A percentile compares a stretch with the other conserved stretches of the same genome.
phyloP scores from a whole-genome alignment of 2,797 vertebrate genomes.

The Cuculus canorus region DNA sequence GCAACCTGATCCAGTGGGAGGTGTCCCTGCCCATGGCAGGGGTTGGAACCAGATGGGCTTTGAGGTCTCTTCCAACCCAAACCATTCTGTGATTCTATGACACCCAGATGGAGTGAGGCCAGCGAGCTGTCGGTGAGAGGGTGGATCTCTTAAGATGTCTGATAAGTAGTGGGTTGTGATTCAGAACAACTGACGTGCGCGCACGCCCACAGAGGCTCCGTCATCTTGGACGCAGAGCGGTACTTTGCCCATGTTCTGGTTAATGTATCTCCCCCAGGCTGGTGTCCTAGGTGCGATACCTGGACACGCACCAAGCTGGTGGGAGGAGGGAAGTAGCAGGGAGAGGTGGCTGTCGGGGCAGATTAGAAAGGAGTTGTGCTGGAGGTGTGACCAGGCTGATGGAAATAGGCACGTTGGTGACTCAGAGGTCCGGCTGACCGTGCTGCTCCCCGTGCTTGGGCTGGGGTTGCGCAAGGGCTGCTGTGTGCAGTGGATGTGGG shows the following conservation, averaged over 20 bases:
- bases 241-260: neutral
- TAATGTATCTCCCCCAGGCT: neutral
- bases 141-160: neutral
- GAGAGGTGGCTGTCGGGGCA: neutral
- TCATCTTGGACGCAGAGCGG: neutral
- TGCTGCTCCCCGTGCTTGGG: neutral
- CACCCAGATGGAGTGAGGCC: neutral
- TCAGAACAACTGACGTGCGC: neutral
- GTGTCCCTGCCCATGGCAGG: too few relatives aligned
- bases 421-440: neutral
- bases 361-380: neutral
- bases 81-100: too few relatives aligned
- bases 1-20: too few relatives aligned
- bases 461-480: neutral
- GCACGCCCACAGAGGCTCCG: accelerated
- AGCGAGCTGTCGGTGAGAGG: neutral
- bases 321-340: neutral
- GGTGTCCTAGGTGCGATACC: neutral
- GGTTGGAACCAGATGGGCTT: too few relatives aligned
- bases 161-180: neutral
- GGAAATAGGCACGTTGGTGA: neutral
- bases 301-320: accelerated
- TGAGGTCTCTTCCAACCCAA: too few relatives aligned
- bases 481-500: accelerated
- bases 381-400: neutral